Percentiles rank a stretch among this genome's conserved stretches.
Conservation (phyloP, 2,888 invertebrate species). For the Agrenia bidenticulata region DNA sequence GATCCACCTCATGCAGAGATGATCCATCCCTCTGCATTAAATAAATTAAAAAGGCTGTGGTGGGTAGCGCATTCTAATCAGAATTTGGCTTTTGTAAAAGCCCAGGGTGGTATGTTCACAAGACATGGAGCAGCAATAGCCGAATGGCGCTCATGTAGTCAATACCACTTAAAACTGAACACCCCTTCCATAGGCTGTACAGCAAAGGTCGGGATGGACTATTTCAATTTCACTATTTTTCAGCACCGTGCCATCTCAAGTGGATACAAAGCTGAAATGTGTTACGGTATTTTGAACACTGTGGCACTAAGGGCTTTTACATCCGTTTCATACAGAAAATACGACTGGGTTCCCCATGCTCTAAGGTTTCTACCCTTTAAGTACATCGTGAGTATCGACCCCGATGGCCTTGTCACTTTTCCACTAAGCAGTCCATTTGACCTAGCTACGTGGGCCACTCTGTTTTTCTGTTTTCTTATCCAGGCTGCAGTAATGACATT, state of each 20-base stretch:
- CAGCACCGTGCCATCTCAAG: not conserved
- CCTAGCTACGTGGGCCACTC: not conserved
- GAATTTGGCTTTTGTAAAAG: too few relatives aligned
- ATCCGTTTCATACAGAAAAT: not conserved
- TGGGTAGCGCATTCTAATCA: too few relatives aligned
- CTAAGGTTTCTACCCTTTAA: not conserved
- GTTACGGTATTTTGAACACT: not conserved
- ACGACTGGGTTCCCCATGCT: slow-evolving; percentile 1
- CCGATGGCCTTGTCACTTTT: not conserved
- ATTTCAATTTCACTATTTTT: not conserved
- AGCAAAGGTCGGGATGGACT: not conserved
- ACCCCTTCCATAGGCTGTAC: not conserved
- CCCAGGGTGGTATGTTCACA: too few relatives aligned
- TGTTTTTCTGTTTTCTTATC: not conserved
- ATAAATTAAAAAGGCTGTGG: too few relatives aligned
- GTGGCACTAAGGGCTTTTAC: not conserved
- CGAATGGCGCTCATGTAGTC: too few relatives aligned
- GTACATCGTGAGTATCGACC: not conserved
- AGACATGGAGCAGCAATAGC: too few relatives aligned
- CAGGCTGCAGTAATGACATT: not conserved
- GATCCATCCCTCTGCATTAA: too few relatives aligned
- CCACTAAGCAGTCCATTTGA: slow-evolving; percentile 9
- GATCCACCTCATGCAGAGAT: too few relatives aligned
- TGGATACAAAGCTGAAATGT: not conserved
- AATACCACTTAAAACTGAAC: too few relatives aligned